Percentiles rank a stretch among this genome's conserved stretches.
Evolutionary conservation across 2,888 invertebrate species (phyloP).

Genomic region (Octodonta nipae): DNA sequence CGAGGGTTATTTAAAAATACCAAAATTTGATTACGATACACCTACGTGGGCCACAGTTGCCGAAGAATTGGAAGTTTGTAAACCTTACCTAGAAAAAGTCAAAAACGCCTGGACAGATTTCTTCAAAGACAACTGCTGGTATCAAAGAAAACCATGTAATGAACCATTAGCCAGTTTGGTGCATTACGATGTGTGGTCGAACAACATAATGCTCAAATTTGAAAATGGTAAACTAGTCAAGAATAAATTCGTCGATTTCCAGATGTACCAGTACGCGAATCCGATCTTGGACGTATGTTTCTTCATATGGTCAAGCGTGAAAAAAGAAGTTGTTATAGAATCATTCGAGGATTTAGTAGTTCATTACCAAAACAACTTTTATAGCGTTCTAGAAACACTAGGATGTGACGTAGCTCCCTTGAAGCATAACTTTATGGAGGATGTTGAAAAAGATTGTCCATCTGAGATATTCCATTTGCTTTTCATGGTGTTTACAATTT

Average conservation of each 20-base stretch:
- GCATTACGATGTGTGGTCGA: conserved; percentile 34
- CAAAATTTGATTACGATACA: no score
- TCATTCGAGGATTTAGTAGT: conserved; percentile 6
- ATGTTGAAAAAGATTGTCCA: no score
- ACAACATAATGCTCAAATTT: conserved; percentile 42
- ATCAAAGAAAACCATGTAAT: no score
- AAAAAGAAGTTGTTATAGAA: conserved; percentile 4
- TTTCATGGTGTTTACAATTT: no score
- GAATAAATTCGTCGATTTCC: conserved; percentile 22
- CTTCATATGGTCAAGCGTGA: conserved; percentile 18
- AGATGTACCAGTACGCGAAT: conserved; percentile 19
- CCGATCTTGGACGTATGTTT: conserved; percentile 19
- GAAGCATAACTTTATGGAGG: no score
- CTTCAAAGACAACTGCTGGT: no score
- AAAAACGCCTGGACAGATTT: no score
- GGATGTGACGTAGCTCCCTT: conserved; percentile 5
- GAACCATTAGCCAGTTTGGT: conserved; percentile 40
- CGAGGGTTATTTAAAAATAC: no score
- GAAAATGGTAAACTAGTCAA: conserved; percentile 11
- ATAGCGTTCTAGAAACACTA: conserved; percentile 4
- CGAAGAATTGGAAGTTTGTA: no score
- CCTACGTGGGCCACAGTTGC: no score
- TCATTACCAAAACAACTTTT: conserved; percentile 5
- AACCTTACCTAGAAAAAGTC: no score
- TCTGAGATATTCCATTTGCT: no score